Evolutionary conservation across 2,888 invertebrate species (phyloP).

Genomic region (Ctena decussata): DNA sequence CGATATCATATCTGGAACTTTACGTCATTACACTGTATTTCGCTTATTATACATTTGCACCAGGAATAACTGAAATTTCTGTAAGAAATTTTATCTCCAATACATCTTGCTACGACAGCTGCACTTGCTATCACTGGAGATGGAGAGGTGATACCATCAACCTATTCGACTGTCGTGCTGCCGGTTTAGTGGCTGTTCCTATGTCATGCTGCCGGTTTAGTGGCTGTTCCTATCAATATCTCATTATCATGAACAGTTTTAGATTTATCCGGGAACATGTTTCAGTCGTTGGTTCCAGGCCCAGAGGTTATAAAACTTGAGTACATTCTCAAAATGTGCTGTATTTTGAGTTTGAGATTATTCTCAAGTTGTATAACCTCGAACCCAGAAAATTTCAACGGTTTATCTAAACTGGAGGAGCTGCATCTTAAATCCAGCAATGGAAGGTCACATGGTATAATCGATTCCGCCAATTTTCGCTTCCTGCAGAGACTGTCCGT

Average conservation of each 20-base stretch:
- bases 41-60: neutral
- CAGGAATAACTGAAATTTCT: neutral
- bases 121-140: neutral
- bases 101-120: no score
- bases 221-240: no score
- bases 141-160: neutral
- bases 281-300: neutral
- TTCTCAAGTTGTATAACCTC: no score
- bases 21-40: neutral
- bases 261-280: neutral
- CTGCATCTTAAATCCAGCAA: neutral
- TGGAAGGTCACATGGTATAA: conserved; percentile 13
- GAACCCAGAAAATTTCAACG: neutral
- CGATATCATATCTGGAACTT: no score
- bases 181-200: neutral
- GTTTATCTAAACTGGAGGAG: neutral
- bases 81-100: neutral
- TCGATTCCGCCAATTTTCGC: no score
- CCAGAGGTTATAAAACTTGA: no score
- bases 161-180: neutral
- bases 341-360: no score
- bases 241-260: neutral
- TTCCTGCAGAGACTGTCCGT: no score
- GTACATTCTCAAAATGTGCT: no score
- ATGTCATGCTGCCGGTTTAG: no score